phyloP scores from a whole-genome alignment of 2,888 invertebrate species.

The Aphidius colemani region DNA sequence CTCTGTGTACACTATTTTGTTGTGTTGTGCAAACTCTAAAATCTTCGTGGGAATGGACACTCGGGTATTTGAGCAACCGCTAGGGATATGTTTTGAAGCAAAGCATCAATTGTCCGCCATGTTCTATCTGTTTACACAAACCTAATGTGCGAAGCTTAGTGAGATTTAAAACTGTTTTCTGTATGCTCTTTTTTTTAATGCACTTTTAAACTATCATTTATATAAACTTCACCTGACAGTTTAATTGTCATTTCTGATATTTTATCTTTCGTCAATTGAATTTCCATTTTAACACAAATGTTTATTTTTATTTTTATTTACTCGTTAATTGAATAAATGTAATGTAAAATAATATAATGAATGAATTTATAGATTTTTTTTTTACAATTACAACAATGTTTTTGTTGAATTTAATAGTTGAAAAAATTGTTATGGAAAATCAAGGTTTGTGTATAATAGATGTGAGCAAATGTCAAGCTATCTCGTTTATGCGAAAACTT shows the following conservation, averaged over 20 bases:
- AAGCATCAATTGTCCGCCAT: slow-evolving; percentile 52
- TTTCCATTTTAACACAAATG: no score
- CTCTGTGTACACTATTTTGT: slow-evolving; percentile 30
- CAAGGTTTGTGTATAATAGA: slow-evolving; percentile 25
- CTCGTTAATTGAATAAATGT: no score
- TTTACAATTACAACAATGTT: no score
- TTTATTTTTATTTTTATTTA: no score
- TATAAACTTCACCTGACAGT: background rate
- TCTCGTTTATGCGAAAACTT: slow-evolving; percentile 56
- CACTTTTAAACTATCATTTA: background rate
- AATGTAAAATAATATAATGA: no score
- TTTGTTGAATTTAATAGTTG: no score
- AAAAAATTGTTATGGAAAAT: background rate
- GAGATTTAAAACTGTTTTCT: slow-evolving; percentile 58
- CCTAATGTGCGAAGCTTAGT: slow-evolving; percentile 58
- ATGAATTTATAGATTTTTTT: no score
- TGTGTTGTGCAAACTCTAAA: slow-evolving; percentile 36
- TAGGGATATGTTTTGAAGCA: slow-evolving; percentile 28
- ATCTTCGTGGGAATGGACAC: slow-evolving; percentile 60
- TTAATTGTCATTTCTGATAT: no score
- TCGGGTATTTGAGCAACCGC: slow-evolving; percentile 45
- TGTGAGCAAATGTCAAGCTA: slow-evolving; percentile 44
- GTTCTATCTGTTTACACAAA: slow-evolving; percentile 57
- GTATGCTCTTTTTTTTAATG: slow-evolving; percentile 2
- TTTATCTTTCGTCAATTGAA: no score